These are phyloP conservation scores for Sarcophaga rosellei DNA, from an alignment of 2,888 invertebrate species.

Conservation along the genomic window DNA sequence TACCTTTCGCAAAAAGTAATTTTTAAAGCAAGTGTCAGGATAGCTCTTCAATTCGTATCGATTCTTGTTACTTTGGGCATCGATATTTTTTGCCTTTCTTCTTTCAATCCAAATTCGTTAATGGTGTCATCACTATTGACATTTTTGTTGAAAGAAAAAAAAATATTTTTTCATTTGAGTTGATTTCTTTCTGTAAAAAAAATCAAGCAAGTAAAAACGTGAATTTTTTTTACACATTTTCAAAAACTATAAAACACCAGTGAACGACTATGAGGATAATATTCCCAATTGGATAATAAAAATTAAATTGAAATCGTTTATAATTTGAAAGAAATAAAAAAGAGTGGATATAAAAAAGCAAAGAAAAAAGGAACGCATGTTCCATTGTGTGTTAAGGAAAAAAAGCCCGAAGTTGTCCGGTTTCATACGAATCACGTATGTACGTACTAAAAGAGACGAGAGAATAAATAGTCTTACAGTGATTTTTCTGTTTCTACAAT, in stretches of 20 bases:
- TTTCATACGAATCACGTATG: constrained; percentile 68
- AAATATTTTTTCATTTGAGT: constrained; percentile 64
- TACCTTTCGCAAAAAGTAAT: not conserved
- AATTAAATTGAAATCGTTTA: constrained; percentile 26
- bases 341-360: constrained; percentile 60
- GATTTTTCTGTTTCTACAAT: constrained; percentile 60
- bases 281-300: not conserved
- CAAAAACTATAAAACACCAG: constrained; percentile 32
- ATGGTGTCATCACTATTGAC: constrained; percentile 65
- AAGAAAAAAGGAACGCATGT: constrained; percentile 68
- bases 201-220: constrained; percentile 39
- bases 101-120: constrained; percentile 52
- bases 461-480: constrained; percentile 62
- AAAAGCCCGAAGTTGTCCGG: constrained; percentile 67
- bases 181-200: constrained; percentile 52
- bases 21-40: constrained; percentile 29
- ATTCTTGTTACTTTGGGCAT: constrained; percentile 14
- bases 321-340: constrained; percentile 31
- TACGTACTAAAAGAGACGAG: constrained; percentile 62
- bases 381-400: constrained; percentile 65
- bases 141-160: constrained; percentile 65
- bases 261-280: constrained; percentile 10
- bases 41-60: not conserved
- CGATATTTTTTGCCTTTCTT: constrained; percentile 47
- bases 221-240: constrained; percentile 28